Evolutionary conservation across 2,797 vertebrate genomes (phyloP), one percentile per base, ranked within the genome.

Genomic region (Threskiornis aethiopicus): DNA sequence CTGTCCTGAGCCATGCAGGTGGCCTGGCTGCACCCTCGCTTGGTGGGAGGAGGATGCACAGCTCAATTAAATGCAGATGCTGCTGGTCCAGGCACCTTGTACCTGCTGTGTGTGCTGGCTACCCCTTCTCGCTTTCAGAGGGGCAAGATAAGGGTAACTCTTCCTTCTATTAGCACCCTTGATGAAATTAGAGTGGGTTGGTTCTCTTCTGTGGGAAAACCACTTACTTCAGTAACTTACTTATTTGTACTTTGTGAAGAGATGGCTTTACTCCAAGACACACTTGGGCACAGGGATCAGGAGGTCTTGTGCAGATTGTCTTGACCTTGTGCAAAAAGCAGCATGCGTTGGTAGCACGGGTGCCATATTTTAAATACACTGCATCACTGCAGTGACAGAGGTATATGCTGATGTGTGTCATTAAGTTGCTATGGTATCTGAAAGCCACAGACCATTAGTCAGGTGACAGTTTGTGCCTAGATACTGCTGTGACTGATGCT

Each of bases 401-500:
- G 66, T 62, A 67, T 49, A 5, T 10, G 46, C 41, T 79, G 84
- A 41, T n/a, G 72, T 42, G 69, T 64, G 55, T n/a, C 39, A 1
- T 49, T 35, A 59, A 89, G 66, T 76, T 96, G 57, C 67, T 81
- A 9, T 24, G 65, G 71, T 37, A 84, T 78, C 69, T 59, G 67
- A 78, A 88, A 94, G 65, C 7, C 80, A 93, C 72, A 84, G 72
- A n/a, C 69, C 89, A 72, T 90, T 91, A 94, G 57, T 49, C 84
- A 78, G 85, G 65, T 88, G 91, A 69, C 69, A 66, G 54, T 33
- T 55, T 13, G 35, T 19, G 79, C 84, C 69, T 52, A 44, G 82
- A 65, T 79, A 76, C 26, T 42, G 73, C 65, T 55, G 54, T 93
- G 95, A 95, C 66, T 67, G 87, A 91, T 95, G 66, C 22, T 57